Evolutionary conservation across 2,113 vertebrate genomes (phyloP), one percentile per base, ranked within the genome.

Genomic region (Rhinolophus sinicus): DNA sequence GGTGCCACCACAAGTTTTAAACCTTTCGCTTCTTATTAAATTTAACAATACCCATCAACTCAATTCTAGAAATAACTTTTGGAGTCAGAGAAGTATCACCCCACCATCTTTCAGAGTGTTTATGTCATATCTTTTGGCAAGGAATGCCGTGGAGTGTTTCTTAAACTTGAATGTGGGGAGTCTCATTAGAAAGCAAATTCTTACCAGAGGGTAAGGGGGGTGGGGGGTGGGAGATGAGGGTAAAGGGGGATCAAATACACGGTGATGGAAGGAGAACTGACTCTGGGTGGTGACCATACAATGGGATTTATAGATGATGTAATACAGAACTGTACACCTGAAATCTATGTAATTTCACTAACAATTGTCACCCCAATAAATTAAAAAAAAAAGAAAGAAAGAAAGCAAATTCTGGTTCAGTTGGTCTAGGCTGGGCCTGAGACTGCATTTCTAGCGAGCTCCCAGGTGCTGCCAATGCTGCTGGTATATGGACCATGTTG

Each of bases 21-120:
- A 81, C 60, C 70, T 52, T 86, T 70, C 38, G 76, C 33, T 92
- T 86, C 22, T 78, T 89, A 96, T 73, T 88, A 76, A 60, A 24
- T 72, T 44, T 67, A 87, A 81, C 54, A 90, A 33, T 44, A 70
- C n/a, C 52, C 21, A 88, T 75, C 77, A 84, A 38, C 77, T 81
- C 56, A 60, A 9, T 52, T 86, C 75, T 84, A 78, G 77, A 72
- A 60, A 21, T 70, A 14, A n/a, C 26, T 35, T 70, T 88, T 38
- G 50, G n/a, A 73, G 35, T 60, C 65, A 35, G 56, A 83, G 52
- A 95, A 83, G 18, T 67, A 35, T 56, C 35, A 28, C 50, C 47
- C 67, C n/a, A 22, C 47, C 65, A 58, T 47, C 58, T 90, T 95
- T 86, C 22, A 3, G 47, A 52, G 19, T 54, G 24, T 33, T 24